Evolutionary conservation across 2,797 vertebrate genomes (phyloP), one percentile per base, ranked within the genome.

Genomic region (Acanthopagrus latus): DNA sequence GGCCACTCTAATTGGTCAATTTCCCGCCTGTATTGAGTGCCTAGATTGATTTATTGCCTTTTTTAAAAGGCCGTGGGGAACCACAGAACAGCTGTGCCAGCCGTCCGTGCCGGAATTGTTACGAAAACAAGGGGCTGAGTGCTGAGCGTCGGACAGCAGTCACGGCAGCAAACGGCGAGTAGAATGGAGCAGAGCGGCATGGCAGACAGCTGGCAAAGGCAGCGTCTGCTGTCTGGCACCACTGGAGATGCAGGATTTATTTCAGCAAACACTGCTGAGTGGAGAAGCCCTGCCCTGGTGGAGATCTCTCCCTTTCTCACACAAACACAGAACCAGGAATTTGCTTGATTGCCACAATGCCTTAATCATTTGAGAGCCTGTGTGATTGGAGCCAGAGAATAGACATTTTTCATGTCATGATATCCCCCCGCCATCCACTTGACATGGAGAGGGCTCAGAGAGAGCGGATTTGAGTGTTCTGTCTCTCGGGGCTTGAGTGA

Each of bases 1-100:
- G 95, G 95, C 94, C 93, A 93, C 93, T 95, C 94, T 96, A 96
- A 96, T 96, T 96, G 95, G 95, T 96, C 95, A 95, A 95, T 96
- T 95, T 96, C 95, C 95, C 93, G 93, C 95, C 90, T 96, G 95
- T 95, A 95, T 96, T 94, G 95, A 95, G 95, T 94, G 95, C 94
- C 95, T 90, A 89, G 94, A 95, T 96, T 96, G 95, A 96, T 96
- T 96, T 96, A 96, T 96, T 96, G 94, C 95, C 93, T 94, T 95
- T 95, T 96, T 96, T 95, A 95, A 95, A 93, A 94, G 94, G 94
- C 95, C 92, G 88, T 92, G 76, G 95, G 95, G 95, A 95, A 92
- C 84, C 81, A 14, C 81, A 21, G 90, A 95, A 95, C 95, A 96
- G 95, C 95, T 95, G 95, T 93, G 95, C 94, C 92, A 93, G 92